Evolutionary conservation across 2,888 invertebrate species (phyloP).

Genomic region (Pseudoips prasinana): DNA sequence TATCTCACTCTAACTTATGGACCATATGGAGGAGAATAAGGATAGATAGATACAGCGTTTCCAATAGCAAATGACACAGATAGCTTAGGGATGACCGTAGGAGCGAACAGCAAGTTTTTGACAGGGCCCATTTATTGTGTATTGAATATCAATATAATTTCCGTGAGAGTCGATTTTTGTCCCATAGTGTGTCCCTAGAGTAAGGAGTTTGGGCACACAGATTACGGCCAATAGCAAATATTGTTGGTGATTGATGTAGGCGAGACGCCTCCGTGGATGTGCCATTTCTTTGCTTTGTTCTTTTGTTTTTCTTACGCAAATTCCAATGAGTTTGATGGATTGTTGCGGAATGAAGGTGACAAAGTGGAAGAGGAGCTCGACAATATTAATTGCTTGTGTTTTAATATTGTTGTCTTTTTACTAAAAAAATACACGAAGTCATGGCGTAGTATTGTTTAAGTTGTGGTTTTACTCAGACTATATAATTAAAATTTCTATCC

Average conservation of each 20-base stretch:
- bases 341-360: conserved; percentile 24
- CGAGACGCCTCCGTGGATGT: conserved; percentile 51
- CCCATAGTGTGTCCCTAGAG: conserved; percentile 68
- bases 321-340: conserved; percentile 29
- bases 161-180: conserved; percentile 80
- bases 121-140: conserved; percentile 81
- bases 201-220: conserved; percentile 74
- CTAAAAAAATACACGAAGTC: too few relatives aligned
- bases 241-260: conserved; percentile 70
- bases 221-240: conserved; percentile 78
- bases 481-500: too few relatives aligned
- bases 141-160: conserved; percentile 83
- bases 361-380: conserved; percentile 19
- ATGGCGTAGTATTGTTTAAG: too few relatives aligned
- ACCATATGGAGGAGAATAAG: conserved; percentile 41
- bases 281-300: conserved; percentile 47
- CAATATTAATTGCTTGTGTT: conserved; percentile 18
- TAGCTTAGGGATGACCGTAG: conserved; percentile 82
- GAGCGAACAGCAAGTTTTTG: conserved; percentile 82
- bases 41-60: conserved; percentile 63
- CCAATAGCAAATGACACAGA: conserved; percentile 81
- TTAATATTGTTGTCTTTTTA: too few relatives aligned
- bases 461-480: too few relatives aligned
- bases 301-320: conserved; percentile 51
- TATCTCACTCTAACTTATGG: conserved; percentile 59